phyloP scores from a whole-genome alignment of 2,113 vertebrate species.

The Bubo scandiacus region DNA sequence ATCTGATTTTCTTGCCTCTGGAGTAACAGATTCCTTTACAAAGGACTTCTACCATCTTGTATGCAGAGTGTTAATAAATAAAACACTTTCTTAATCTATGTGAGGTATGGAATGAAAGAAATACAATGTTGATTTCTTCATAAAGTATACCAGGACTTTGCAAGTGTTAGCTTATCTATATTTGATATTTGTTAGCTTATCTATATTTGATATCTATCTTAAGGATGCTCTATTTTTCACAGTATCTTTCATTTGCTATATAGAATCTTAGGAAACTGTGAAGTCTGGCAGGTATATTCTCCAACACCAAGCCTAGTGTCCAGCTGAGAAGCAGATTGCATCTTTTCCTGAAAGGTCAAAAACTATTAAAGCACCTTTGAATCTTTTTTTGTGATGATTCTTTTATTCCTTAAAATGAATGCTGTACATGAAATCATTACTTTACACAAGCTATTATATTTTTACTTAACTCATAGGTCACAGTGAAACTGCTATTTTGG shows the following conservation, averaged over 20 bases:
- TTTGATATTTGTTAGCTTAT: too few species aligned
- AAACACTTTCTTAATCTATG: background rate
- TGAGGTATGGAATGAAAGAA: background rate
- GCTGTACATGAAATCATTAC: background rate
- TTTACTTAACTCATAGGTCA: background rate
- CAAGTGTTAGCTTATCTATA: background rate
- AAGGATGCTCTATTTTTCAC: background rate
- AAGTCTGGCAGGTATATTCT: background rate
- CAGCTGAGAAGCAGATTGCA: background rate
- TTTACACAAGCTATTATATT: background rate
- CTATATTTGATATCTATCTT: background rate
- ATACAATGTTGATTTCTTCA: background rate
- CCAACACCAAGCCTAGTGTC: background rate
- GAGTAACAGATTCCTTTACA: background rate
- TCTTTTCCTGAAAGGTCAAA: constrained; percentile 5
- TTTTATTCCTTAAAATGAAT: background rate
- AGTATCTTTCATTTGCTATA: background rate
- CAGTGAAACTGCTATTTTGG: background rate
- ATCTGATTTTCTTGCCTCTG: background rate
- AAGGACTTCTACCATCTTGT: background rate
- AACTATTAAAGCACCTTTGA: background rate
- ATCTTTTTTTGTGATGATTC: background rate
- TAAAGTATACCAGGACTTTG: background rate
- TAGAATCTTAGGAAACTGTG: background rate
- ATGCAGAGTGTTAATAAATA: background rate